Base-by-base conservation (phyloP, 1,140 invertebrate genomes). In the Solenopsis invicta region DNA sequence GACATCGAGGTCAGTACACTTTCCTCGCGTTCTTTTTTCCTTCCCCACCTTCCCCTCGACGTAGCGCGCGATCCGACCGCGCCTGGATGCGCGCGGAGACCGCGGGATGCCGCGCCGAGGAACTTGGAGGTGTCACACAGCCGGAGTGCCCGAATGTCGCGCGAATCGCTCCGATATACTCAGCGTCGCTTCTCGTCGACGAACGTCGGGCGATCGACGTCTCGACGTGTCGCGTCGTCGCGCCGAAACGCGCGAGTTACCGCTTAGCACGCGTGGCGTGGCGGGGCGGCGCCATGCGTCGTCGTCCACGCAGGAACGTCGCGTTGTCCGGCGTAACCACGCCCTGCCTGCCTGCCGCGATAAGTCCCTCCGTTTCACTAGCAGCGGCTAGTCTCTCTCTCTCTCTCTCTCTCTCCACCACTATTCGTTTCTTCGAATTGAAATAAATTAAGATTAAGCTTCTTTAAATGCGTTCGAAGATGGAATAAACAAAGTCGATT, bases 1-100 rank as follows among this genome's bases (percentile, higher is more conserved):
- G 91, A 90, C n/a, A 86, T 86, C 34, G 94, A 95, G 93, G 94
- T 95, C 88, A 94, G 94, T 93, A 78, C 64, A 71, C 54, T 67
- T 61, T 81, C 1, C 69, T 71, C 52, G 6, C 3, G 54, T 16
- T 87, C 52, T 21, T 81, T 24, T 87, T 71, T 29, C 41, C 21
- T 16, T 1, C 21, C 24, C n/a, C 13, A n/a, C n/a, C n/a, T n/a
- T n/a, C n/a, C n/a, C n/a, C n/a, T n/a, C n/a, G n/a, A n/a, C n/a
- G n/a, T n/a, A n/a, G n/a, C n/a, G n/a, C n/a, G n/a, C n/a, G n/a
- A n/a, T n/a, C n/a, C n/a, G n/a, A n/a, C n/a, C n/a, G n/a, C n/a
- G n/a, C n/a, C n/a, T n/a, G n/a, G n/a, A n/a, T n/a, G n/a, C n/a
- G n/a, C n/a, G n/a, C n/a, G n/a, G n/a, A n/a, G n/a, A n/a, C n/a